Evolutionary conservation across 2,113 vertebrate genomes (phyloP).

Genomic region (Aptenodytes forsteri): DNA sequence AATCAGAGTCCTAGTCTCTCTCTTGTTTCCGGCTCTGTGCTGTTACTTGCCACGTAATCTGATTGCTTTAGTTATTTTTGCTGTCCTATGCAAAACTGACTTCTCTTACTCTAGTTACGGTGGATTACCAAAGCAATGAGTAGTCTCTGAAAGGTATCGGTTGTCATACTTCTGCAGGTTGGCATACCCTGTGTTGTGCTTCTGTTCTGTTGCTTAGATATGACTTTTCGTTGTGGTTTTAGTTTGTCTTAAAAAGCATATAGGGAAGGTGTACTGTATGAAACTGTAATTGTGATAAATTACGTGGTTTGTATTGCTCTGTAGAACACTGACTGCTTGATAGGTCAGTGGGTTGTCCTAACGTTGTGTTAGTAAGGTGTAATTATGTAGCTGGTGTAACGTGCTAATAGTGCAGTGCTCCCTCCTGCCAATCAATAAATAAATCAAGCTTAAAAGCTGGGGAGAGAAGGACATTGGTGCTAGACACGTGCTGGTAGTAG

Average conservation of each 20-base stretch:
- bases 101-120: background rate
- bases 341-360: background rate
- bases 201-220: background rate
- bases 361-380: background rate
- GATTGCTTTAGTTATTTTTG: background rate
- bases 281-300: background rate
- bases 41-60: background rate
- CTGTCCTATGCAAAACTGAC: background rate
- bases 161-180: background rate
- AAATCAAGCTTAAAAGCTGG: background rate
- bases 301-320: background rate
- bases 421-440: background rate
- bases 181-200: background rate
- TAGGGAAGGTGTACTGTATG: background rate
- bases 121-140: background rate
- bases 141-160: background rate
- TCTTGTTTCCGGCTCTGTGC: background rate
- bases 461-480: background rate
- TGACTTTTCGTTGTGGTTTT: background rate
- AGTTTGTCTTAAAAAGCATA: background rate
- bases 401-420: background rate
- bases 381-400: background rate
- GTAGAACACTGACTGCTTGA: background rate
- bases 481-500: background rate
- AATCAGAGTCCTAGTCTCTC: background rate